Base-by-base conservation (phyloP, 2,888 invertebrate species). In the Cataglyphis livida region DNA sequence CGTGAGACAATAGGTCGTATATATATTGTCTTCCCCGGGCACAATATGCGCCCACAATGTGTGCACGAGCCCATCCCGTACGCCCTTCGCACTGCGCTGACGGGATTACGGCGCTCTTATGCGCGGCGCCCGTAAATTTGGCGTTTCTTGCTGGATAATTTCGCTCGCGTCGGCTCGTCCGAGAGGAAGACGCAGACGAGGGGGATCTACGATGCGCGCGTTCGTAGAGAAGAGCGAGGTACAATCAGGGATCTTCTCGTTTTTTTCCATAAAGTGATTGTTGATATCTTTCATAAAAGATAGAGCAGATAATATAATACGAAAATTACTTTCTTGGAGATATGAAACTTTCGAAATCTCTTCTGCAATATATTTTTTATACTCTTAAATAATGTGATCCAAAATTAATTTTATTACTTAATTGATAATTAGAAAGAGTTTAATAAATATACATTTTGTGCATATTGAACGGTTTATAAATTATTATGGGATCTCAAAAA, bases 31-130 rank as follows among this genome's bases (percentile, higher is more conserved):
- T 76, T 84, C 25, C 59, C 48, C 35, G 41, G 21, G 78, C 59
- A 79, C 78, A 79, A 79, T 79, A 61, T 64, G 84, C 64, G 64
- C 76, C 54, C 71, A 82, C 82, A 84, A 84, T 84, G 82, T 82
- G 70, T 79, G 71, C 71, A 59, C 59, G n/a, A 79, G 44, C 44
- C 44, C 59, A 79, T 59, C 44, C 25, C 44, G 57, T 32, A 18
- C 38, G 35, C 35, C 51, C 38, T 75, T 64, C 32, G 70, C 57
- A 41, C 41, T 10, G 32, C 32, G 28, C 44, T 79, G 71, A 79
- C 70, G 78, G 71, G 70, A 79, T 79, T 79, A 79, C 59, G 25
- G 25, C 41, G 70, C 70, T 78, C 78, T 78, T 78, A 78, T 59
- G 12, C 66, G 59, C 78, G 44, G 25, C 21, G 18, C 59, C 71